These are phyloP conservation scores for Dromiciops gliroides DNA, from an alignment of 2,113 vertebrate genomes.

Conservation along the genomic window DNA sequence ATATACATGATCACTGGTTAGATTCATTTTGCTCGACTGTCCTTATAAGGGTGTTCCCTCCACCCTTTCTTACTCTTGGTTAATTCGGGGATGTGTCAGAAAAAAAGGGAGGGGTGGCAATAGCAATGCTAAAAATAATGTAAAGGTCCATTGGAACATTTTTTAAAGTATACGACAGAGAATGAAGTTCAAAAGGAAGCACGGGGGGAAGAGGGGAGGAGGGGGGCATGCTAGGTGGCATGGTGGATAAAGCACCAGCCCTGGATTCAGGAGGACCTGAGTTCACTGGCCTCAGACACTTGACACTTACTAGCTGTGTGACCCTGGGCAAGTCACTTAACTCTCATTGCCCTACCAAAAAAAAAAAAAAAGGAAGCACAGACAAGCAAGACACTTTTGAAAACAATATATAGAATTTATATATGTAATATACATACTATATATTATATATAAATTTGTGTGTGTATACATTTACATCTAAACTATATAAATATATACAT, in stretches of 20 bases:
- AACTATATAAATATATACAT: no score
- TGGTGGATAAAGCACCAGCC: no score
- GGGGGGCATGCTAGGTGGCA: no score
- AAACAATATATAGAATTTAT: not conserved
- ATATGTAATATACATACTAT: no score
- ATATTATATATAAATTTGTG: no score
- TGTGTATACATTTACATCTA: no score
- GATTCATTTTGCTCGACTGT: not conserved
- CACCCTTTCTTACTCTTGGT: not conserved
- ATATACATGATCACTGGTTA: not conserved
- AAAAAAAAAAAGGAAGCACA: not conserved
- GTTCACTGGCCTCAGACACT: no score
- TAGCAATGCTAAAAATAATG: not conserved
- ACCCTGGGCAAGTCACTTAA: no score
- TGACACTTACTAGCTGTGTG: no score
- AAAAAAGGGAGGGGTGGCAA: not conserved
- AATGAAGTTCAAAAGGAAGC: not conserved
- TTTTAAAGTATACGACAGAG: not conserved
- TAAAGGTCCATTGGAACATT: not conserved
- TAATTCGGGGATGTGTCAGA: not conserved
- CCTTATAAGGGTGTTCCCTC: not conserved
- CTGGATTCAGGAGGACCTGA: no score
- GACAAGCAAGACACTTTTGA: not conserved
- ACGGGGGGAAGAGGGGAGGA: no score
- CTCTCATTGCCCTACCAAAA: no score